Base-by-base conservation (phyloP, 2,797 vertebrate species). In the Cuculus canorus region DNA sequence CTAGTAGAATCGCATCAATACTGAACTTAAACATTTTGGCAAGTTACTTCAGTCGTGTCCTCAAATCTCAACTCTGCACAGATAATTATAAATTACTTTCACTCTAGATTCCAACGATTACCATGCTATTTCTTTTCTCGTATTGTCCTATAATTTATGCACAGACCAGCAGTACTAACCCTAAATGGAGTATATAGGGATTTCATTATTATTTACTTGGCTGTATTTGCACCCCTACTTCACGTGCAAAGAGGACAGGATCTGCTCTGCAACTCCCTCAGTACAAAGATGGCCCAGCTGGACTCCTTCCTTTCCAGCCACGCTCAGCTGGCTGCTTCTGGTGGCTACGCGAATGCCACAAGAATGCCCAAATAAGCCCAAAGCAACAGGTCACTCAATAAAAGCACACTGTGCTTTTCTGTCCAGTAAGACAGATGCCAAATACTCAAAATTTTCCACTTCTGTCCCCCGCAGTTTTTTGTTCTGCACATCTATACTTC, bases 11-110 rank as follows among this genome's bases (percentile, higher is more conserved):
- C 50, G 61, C 69, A 85, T 39, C 89, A 61, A 68, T 47, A 47
- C 41, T 35, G n/a, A 87, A 35, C 91, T 56, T 65, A 93, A 88
- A 68, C 59, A 52, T 69, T 84, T 65, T 90, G 75, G 66, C 73
- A 91, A 86, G 50, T 13, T 52, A 53, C 65, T 92, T 97, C 72
- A 75, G 86, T 8, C 78, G 72, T n/a, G 39, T 80, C 92, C 70
- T 82, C 80, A 88, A 91, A 94, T 94, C 84, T 93, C 88, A 95
- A 90, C 68, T 92, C 80, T 65, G 41, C 54, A 91, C 59, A 88
- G 83, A 73, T 95, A 94, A 97, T 94, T 86, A 12, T 48, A 65
- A 94, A 76, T 7, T 28, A 75, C 41, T 88, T 89, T 64, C 43
- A 65, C 17, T 87, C 68, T 28, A 53, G 57, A 92, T 82, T 93